Conservation (phyloP, 2,797 vertebrate genomes). For the Enteromius mattozi region DNA sequence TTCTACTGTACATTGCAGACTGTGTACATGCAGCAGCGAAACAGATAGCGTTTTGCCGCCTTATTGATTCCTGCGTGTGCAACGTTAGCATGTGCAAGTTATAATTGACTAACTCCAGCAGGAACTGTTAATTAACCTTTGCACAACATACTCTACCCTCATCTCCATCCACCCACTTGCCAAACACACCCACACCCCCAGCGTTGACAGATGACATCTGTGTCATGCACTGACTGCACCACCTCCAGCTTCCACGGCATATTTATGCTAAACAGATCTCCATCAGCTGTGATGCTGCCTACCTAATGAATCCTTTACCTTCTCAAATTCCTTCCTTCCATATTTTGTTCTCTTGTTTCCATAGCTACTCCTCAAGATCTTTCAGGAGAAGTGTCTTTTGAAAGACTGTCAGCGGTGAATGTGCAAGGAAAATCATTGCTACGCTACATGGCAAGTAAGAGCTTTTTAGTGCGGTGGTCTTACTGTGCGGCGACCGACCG, state of each 20-base stretch:
- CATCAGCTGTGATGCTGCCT: conserved; percentile 20
- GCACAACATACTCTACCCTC: not conserved
- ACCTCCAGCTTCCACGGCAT: conserved; percentile 24
- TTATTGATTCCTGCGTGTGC: conserved; percentile 21
- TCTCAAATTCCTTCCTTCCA: conserved; percentile 20
- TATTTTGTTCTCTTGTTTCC: conserved; percentile 46
- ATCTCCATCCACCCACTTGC: conserved; percentile 20
- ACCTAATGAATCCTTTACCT: conserved; percentile 50
- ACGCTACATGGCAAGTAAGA: conserved; percentile 24
- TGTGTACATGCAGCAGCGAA: conserved; percentile 14
- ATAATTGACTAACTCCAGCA: conserved; percentile 33
- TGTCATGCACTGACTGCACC: not conserved
- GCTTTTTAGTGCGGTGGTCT: conserved; percentile 39
- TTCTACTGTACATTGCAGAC: conserved; percentile 7
- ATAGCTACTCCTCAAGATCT: conserved; percentile 53
- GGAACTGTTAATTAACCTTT: conserved; percentile 53
- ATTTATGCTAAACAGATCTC: conserved; percentile 44
- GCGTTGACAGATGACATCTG: not conserved
- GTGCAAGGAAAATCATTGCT: conserved; percentile 29
- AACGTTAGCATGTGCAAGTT: not conserved
- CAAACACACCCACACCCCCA: conserved; percentile 7
- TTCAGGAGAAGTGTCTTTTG: conserved; percentile 35
- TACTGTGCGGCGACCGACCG: conserved; percentile 30
- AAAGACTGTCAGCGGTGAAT: conserved; percentile 28
- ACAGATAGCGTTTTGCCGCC: not conserved